Base-by-base conservation (phyloP, 2,888 invertebrate species). In the Acronicta aceris region DNA sequence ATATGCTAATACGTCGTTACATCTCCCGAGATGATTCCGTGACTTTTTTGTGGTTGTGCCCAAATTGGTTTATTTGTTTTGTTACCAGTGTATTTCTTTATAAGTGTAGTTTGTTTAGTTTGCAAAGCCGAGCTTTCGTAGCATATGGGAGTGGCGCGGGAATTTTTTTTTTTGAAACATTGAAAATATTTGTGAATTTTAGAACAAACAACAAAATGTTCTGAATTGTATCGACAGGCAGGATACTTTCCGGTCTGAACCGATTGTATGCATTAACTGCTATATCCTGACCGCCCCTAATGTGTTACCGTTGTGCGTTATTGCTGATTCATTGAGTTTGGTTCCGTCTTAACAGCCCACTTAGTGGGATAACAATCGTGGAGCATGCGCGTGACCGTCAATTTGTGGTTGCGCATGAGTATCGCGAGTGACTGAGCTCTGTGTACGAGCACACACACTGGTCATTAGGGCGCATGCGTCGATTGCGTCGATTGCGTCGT, bases 1-100 rank as follows among this genome's bases (percentile, higher is more conserved):
- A 94, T 93, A 94, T 94, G 94, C 84, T 94, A 94, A 94, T 94
- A 85, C 84, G 75, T 78, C 76, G 83, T 81, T 86, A 83, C 86
- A 86, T 84, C 85, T 85, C 86, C 76, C 81, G 84, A 85, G 85
- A 83, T 85, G 86, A 84, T 81, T 85, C 83, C 79, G 77, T 76
- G 65, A 71, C 54, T 87, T 91, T 93, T 93, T 94, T 94, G 89
- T 90, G 86, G 67, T 78, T 81, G 79, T 74, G 60, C 87, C 84
- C 89, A 87, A 90, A 92, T 93, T 91, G 91, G 92, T 93, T 92
- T 94, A 92, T 94, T 94, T 94, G 89, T 92, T 92, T 92, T 91
- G 90, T 92, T 92, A 86, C 88, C 80, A 89, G 84, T 86, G 82
- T 90, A 86, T 89, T 89, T 87, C 87, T 89, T 89, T 87, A 87